Percentiles rank a stretch among this genome's conserved stretches.
These are phyloP conservation scores for Artemia sinica DNA, from an alignment of 2,888 invertebrate genomes.

Conservation along the genomic window DNA sequence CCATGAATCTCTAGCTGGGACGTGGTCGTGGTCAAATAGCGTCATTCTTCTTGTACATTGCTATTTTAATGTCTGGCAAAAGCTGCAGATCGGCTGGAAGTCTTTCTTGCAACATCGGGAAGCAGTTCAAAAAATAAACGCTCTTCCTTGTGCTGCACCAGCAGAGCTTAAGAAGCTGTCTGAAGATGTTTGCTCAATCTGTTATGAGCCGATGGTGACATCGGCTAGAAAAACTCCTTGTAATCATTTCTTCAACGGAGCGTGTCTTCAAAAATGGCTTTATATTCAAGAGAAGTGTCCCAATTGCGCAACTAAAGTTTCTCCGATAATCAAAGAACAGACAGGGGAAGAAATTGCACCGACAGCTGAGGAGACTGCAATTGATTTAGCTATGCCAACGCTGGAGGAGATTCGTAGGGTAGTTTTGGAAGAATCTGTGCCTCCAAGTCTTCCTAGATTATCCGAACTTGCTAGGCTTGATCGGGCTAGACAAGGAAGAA, in stretches of 20 bases:
- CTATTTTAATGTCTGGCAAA: constrained; percentile 39
- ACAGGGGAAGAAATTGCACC: not conserved
- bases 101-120: constrained; percentile 35
- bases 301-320: constrained; percentile 31
- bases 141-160: constrained; percentile 32
- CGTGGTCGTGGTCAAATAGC: constrained; percentile 36
- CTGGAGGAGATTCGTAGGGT: not conserved
- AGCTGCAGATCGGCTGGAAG: constrained; percentile 35
- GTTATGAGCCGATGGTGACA: constrained; percentile 33
- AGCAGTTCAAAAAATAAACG: constrained; percentile 36
- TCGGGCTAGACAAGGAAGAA: not conserved
- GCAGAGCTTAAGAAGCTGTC: constrained; percentile 30
- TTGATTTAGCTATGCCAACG: not conserved
- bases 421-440: not conserved
- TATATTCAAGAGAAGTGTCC: constrained; percentile 37
- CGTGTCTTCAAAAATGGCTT: constrained; percentile 38
- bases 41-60: constrained; percentile 37
- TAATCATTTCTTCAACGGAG: constrained; percentile 36
- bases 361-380: not conserved
- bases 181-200: constrained; percentile 39
- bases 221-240: constrained; percentile 35
- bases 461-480: not conserved
- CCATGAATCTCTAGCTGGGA: constrained; percentile 33
- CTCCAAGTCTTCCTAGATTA: not conserved
- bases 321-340: constrained; percentile 16